Evolutionary conservation across 2,888 invertebrate species (phyloP), one percentile per base, ranked within the genome.

Genomic region (Tiphia femorata): DNA sequence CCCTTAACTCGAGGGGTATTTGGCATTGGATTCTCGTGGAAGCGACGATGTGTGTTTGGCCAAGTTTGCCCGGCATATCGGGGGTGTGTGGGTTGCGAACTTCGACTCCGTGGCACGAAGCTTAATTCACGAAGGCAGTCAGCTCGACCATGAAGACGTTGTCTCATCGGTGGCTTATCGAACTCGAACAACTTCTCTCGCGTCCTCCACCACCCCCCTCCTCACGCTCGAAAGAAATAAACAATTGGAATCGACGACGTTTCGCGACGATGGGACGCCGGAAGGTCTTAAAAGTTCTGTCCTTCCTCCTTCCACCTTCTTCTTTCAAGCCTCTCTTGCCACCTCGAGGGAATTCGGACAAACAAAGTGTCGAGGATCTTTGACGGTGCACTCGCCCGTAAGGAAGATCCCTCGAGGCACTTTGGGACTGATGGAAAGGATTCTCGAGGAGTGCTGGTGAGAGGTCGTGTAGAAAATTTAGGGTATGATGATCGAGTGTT

Each of bases 111-210:
- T n/a, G n/a, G n/a, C 14, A 16, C 43, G 17, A 25, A 44, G 58
- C 48, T 42, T 49, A 58, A 58, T 58, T 56, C 29, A 48, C 41
- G 20, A 37, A 48, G 51, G 55, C 57, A 67, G 43, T 61, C 60
- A 61, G 42, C 37, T 51, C 61, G 58, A 69, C 57, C 59, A 54
- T 65, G 57, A 60, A 63, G 43, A 60, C 52, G 51, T 58, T 58
- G 65, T 57, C 57, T 65, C 60, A 64, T 61, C 58, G 54, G 50
- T 47, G 38, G 52, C 38, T 59, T 62, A 56, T 59, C 52, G 52
- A 50, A 59, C 49, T 62, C 56, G 3, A 48, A 33, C 27, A 49
- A 61, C 42, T 55, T 43, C 23, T 10, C 49, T 25, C n/a, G 40
- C 30, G n/a, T n/a, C n/a, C n/a, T n/a, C n/a, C n/a, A n/a, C n/a